These are phyloP conservation scores for Luehdorfia chinensis DNA, from an alignment of 1,140 invertebrate genomes.

Conservation along the genomic window DNA sequence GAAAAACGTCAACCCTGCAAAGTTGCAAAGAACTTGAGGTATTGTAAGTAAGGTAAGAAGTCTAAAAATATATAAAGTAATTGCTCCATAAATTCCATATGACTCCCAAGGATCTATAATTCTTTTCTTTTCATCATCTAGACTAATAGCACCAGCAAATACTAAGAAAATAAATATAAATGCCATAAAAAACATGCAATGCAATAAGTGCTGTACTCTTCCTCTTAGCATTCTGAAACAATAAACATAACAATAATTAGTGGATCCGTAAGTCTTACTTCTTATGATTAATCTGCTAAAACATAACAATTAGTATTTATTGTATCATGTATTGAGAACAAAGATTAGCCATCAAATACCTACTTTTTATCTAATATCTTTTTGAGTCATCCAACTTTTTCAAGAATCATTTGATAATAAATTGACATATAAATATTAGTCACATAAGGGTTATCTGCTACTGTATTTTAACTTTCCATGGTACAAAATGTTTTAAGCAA, in stretches of 20 bases:
- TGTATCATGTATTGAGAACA: too few relatives aligned
- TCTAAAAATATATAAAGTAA: constrained; percentile 88
- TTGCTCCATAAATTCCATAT: constrained; percentile 86
- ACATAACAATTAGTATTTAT: too few relatives aligned
- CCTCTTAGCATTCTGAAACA: constrained; percentile 73
- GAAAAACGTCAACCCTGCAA: constrained; percentile 92
- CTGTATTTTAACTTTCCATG: too few relatives aligned
- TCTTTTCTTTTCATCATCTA: constrained; percentile 79
- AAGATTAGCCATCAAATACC: too few relatives aligned
- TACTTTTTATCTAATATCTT: too few relatives aligned
- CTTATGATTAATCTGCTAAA: too few relatives aligned
- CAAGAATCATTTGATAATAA: too few relatives aligned
- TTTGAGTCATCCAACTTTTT: too few relatives aligned
- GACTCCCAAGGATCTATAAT: constrained; percentile 87
- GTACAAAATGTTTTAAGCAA: too few relatives aligned
- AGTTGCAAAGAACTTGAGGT: constrained; percentile 95
- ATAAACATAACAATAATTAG: constrained; percentile 27
- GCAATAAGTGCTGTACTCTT: constrained; percentile 78
- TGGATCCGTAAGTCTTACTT: too few relatives aligned
- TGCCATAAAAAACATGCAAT: constrained; percentile 85
- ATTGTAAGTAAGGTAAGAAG: constrained; percentile 91
- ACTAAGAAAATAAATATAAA: constrained; percentile 89
- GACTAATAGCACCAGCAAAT: constrained; percentile 86
- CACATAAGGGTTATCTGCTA: too few relatives aligned
- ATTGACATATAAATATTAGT: too few relatives aligned